Evolutionary conservation across 2,113 vertebrate species (phyloP), one percentile per base, ranked within the genome.

Genomic region (Laticauda laticaudata): DNA sequence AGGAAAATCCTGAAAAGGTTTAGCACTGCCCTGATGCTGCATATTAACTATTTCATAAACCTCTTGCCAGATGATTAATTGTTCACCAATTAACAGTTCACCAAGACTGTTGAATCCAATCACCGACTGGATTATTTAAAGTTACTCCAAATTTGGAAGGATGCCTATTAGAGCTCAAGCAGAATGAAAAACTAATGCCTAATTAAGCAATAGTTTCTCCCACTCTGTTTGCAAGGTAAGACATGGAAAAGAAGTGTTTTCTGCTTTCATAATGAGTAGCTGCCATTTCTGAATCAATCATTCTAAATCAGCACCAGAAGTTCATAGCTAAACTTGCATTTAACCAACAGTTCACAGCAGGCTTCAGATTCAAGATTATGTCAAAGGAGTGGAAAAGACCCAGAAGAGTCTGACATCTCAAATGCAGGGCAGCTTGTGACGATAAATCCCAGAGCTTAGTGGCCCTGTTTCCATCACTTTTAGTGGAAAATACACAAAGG

Each of bases 1-100:
- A 89, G 20, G 91, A 94, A 95, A 92, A 48, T 2, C 54, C 26
- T 64, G 93, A 95, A 90, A 45, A 2, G 91, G 81, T 95, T 93
- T 23, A n/a, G 0, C 43, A 94, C 93, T 53, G 0, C 59, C 94
- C 18, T 91, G 2, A 61, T 95, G 20, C 75, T 93, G 53, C 12
- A 34, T 39, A 59, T 69, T 29, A 64, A 0, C 0, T 89, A 26
- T 20, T 90, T 0, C 2, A 91, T 0, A 5, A 23, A 29, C 86
- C 64, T 1, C 34, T 9, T 26, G 87, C 0, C 39, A 20, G 2
- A 88, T 29, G 90, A 57, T 87, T 29, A 90, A 55, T 45, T 34
- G n/a, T n/a, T n/a, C n/a, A n/a, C n/a, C n/a, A n/a, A n/a, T n/a
- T n/a, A n/a, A n/a, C n/a, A n/a, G n/a, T n/a, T n/a, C 61, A 23